Percentiles rank a stretch among this genome's conserved stretches.
Evolutionary conservation across 2,888 invertebrate genomes (phyloP).

Genomic region (Nemoura dubitans): DNA sequence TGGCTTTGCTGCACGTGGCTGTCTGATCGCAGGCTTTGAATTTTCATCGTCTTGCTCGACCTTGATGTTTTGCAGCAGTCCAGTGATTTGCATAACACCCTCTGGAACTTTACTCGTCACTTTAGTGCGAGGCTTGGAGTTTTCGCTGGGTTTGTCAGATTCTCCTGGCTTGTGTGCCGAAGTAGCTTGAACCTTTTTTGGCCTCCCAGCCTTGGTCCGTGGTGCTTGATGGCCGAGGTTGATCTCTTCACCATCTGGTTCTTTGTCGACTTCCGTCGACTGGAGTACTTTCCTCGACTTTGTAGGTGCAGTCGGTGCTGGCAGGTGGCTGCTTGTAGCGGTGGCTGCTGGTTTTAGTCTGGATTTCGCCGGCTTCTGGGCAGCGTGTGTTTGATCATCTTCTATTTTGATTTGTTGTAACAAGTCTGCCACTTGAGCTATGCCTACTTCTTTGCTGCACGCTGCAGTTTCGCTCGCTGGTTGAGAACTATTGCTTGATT

Average conservation of each 20-base stretch:
- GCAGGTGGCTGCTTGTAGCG: no score
- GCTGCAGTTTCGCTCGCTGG: no score
- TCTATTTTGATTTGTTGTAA: no score
- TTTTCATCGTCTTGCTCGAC: background rate
- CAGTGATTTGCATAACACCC: background rate
- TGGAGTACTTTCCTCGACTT: background rate
- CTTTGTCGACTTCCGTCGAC: background rate
- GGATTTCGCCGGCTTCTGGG: no score
- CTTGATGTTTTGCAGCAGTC: background rate
- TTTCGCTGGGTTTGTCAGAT: background rate
- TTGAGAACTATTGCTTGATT: no score
- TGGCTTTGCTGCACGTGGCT: background rate
- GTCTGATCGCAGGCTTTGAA: background rate
- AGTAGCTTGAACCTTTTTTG: no score
- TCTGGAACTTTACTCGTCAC: background rate
- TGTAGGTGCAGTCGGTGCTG: no score
- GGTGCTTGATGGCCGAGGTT: background rate
- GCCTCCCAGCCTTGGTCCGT: no score
- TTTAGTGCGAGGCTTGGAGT: background rate
- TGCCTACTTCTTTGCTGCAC: no score
- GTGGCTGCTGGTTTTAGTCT: no score
- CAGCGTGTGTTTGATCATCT: no score
- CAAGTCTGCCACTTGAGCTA: no score
- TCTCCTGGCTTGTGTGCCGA: background rate
- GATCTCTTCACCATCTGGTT: background rate